These are phyloP conservation scores for Xiphophorus maculatus DNA, from an alignment of 2,113 vertebrate genomes.

Conservation along the genomic window DNA sequence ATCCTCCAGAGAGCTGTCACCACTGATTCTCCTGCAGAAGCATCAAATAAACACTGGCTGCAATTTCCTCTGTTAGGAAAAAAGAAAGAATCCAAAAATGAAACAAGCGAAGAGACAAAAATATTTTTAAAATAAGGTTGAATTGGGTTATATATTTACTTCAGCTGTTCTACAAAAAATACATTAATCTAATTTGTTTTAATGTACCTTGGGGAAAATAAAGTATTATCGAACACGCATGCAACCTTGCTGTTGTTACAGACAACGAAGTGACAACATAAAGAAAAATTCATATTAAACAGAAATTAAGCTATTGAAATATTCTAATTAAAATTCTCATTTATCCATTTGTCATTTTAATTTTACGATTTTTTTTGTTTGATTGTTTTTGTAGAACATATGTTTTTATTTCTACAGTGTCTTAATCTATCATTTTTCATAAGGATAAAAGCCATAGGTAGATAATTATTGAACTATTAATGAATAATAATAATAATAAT, in stretches of 20 bases:
- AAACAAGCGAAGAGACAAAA: neutral
- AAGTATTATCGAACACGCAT: neutral
- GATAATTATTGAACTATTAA: neutral
- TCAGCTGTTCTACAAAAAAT: too few relatives aligned
- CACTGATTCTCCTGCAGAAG: constrained; percentile 13
- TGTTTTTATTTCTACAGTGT: neutral
- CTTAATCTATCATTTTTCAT: neutral
- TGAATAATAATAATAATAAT: neutral
- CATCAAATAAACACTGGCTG: constrained; percentile 19
- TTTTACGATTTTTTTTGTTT: neutral
- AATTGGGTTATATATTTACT: neutral
- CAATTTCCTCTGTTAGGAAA: neutral
- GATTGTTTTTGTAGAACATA: neutral
- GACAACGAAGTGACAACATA: neutral
- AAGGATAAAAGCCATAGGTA: neutral
- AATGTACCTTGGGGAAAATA: too few relatives aligned
- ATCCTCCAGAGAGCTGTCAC: constrained; percentile 9
- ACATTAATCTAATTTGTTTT: neutral
- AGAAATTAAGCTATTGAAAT: neutral
- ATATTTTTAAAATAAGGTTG: neutral
- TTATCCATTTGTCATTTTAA: neutral
- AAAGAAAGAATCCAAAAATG: neutral
- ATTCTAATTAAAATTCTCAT: neutral
- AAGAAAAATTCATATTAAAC: neutral
- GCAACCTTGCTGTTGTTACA: neutral